phyloP scores from a whole-genome alignment of 2,113 vertebrate species.

The Chionis minor region DNA sequence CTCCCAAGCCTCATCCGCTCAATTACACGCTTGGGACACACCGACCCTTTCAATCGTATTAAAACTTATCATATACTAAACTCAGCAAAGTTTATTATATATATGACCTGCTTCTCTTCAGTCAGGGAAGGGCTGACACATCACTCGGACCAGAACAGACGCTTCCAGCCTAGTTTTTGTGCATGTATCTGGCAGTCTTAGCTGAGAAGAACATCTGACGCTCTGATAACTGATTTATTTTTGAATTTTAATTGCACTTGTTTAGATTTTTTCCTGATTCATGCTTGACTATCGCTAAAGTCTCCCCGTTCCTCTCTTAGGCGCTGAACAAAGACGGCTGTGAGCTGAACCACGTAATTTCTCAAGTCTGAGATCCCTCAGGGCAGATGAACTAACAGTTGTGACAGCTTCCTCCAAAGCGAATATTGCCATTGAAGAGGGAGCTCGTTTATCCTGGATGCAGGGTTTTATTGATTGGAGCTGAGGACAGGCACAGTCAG shows the following conservation, averaged over 20 bases:
- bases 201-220: background rate
- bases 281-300: background rate
- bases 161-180: background rate
- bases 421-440: background rate
- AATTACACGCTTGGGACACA: background rate
- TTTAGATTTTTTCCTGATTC: background rate
- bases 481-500: background rate
- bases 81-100: background rate
- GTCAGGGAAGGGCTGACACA: background rate
- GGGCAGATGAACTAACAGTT: background rate
- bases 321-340: background rate
- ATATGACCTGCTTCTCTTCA: background rate
- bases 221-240: background rate
- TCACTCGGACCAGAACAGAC: fast-evolving
- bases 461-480: background rate
- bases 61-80: background rate
- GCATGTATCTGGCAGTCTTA: fast-evolving
- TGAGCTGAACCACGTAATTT: background rate
- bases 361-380: conserved; percentile 21
- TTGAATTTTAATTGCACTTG: background rate
- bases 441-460: background rate
- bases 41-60: background rate
- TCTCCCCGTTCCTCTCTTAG: background rate
- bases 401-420: conserved; percentile 26
- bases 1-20: background rate